Evolutionary conservation across 2,888 invertebrate genomes (phyloP), one percentile per base, ranked within the genome.

Genomic region (Ganaspis brasiliensis): DNA sequence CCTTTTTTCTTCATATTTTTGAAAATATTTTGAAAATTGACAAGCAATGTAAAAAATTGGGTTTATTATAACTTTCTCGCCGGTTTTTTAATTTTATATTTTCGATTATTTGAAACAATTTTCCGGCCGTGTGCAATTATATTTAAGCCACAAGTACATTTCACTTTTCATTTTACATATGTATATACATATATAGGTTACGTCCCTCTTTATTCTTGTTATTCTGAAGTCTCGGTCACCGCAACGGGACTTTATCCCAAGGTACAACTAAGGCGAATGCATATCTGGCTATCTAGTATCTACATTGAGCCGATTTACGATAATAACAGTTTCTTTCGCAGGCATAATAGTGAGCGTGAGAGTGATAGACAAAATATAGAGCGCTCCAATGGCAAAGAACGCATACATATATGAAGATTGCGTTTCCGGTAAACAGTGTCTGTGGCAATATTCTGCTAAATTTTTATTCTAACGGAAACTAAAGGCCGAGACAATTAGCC

Each of bases 401-500:
- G 16, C 26, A 67, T 24, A 40, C 26, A 67, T 24, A 40, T 45
- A 67, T 45, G 67, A 67, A 67, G 67, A 67, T 67, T 67, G 67
- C 45, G 45, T 67, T 67, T 67, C 67, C 67, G 67, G 67, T 45
- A 67, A 67, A 67, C 45, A 16, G 26, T 9, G n/a, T 45, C 45
- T 67, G 67, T 67, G 67, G 67, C 45, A 67, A 67, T 63, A 63
- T 45, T 45, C 67, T 45, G 45, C 45, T 67, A 45, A 67, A 67
- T 67, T 67, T 67, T 45, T 45, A 67, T 67, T 45, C 45, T 45
- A 67, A 26, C 45, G 67, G 67, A 45, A 67, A 24, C 45, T 67
- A 67, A 45, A 67, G 67, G 45, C 45, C 67, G 45, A 45, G 40
- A 45, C 45, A 67, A 67, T 67, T 67, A 67, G 26, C 67, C 45